Evolutionary conservation across 2,113 vertebrate species (phyloP).

Genomic region (Aleadryas rufinucha): DNA sequence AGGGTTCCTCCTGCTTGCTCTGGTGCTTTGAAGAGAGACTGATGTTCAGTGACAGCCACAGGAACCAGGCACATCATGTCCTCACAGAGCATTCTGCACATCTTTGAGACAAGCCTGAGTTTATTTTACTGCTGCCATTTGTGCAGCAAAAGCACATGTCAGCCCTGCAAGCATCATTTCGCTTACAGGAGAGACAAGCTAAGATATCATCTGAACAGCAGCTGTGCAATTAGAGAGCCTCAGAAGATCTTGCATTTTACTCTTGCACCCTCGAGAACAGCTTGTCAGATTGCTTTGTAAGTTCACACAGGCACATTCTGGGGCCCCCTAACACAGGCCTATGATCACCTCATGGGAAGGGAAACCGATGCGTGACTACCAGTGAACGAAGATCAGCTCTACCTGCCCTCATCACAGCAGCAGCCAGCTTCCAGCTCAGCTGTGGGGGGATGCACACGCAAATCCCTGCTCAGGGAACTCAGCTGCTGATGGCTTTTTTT

Average conservation of each 20-base stretch:
- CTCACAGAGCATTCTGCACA: background rate
- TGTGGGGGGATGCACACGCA: background rate
- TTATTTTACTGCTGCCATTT: background rate
- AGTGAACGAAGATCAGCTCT: background rate
- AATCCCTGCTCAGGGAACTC: background rate
- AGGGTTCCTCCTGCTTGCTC: background rate
- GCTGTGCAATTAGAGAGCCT: background rate
- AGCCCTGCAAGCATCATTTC: background rate
- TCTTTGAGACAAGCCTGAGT: background rate
- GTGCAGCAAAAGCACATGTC: background rate
- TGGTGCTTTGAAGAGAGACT: background rate
- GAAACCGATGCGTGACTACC: background rate
- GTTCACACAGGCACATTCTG: background rate
- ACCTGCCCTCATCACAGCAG: background rate
- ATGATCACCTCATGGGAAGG: accelerated
- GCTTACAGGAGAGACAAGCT: background rate
- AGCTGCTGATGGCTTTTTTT: background rate
- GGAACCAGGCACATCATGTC: accelerated
- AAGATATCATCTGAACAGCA: background rate
- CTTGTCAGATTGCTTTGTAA: background rate
- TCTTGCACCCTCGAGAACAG: background rate
- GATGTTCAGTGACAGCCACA: background rate
- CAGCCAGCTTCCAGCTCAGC: background rate
- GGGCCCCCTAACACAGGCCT: background rate
- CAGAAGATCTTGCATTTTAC: background rate